Percentiles rank a stretch among this genome's conserved stretches.
Conservation (phyloP, 2,113 vertebrate species). For the Siniperca knerii region DNA sequence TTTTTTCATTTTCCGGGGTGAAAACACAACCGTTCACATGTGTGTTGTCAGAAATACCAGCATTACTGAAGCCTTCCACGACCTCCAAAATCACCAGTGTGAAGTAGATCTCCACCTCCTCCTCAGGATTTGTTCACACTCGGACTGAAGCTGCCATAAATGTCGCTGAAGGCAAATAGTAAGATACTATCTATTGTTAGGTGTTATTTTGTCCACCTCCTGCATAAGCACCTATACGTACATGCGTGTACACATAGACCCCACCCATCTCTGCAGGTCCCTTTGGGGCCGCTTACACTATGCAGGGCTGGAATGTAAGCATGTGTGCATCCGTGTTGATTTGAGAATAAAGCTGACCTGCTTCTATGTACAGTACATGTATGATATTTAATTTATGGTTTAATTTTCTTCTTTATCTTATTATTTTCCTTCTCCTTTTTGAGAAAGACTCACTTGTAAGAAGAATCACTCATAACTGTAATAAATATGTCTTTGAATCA, state of each 20-base stretch:
- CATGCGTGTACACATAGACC: neutral
- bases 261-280: conserved; percentile 45
- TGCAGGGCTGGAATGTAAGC: neutral
- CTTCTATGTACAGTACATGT: neutral
- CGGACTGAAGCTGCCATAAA: neutral
- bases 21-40: conserved; percentile 8
- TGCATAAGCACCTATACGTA: neutral
- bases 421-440: neutral
- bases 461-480: neutral
- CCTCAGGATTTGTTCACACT: conserved; percentile 21
- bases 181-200: neutral
- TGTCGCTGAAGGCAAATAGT: conserved; percentile 3
- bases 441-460: neutral
- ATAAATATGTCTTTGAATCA: conserved; percentile 7
- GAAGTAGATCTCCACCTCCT: conserved; percentile 31
- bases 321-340: conserved; percentile 3
- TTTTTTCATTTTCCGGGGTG: conserved; percentile 10
- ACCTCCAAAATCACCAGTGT: neutral
- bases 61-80: neutral
- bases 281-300: conserved; percentile 64
- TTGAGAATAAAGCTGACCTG: conserved; percentile 37
- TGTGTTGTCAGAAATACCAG: neutral
- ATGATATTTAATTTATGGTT: conserved; percentile 35
- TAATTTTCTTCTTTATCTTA: neutral
- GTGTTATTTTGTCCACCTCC: neutral